phyloP scores from a whole-genome alignment of 2,888 invertebrate species.

The Synergus japonicus region DNA sequence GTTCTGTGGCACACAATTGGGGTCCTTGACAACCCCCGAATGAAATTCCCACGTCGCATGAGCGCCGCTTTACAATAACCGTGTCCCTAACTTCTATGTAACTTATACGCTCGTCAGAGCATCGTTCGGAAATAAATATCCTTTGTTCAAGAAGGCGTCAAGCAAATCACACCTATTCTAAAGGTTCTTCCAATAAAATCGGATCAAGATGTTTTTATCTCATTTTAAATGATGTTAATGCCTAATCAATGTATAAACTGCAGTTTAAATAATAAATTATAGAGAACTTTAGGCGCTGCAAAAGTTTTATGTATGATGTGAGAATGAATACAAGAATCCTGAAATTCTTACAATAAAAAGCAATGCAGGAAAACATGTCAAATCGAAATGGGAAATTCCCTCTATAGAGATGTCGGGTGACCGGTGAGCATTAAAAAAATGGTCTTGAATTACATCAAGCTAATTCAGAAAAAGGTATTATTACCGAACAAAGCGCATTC shows the following conservation, averaged over 20 bases:
- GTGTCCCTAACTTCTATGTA: conserved; percentile 53
- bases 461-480: conserved; percentile 63
- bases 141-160: conserved; percentile 52
- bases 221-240: too few species aligned
- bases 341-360: neutral
- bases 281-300: neutral
- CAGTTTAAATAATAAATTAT: neutral
- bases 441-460: conserved; percentile 68
- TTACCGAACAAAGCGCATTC: conserved; percentile 50
- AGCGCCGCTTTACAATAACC: conserved; percentile 59
- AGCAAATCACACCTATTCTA: neutral
- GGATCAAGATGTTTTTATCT: neutral
- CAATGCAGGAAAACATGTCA: neutral
- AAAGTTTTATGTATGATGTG: too few species aligned
- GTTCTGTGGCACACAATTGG: conserved; percentile 59
- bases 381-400: neutral
- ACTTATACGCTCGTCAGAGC: conserved; percentile 53
- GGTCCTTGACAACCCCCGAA: conserved; percentile 54
- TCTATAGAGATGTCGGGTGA: conserved; percentile 11
- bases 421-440: conserved; percentile 10
- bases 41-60: conserved; percentile 72
- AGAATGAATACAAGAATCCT: neutral
- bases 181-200: conserved; percentile 18
- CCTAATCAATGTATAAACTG: too few species aligned
- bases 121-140: conserved; percentile 50